phyloP scores from a whole-genome alignment of 2,113 vertebrate genomes.

The Raja brachyura region DNA sequence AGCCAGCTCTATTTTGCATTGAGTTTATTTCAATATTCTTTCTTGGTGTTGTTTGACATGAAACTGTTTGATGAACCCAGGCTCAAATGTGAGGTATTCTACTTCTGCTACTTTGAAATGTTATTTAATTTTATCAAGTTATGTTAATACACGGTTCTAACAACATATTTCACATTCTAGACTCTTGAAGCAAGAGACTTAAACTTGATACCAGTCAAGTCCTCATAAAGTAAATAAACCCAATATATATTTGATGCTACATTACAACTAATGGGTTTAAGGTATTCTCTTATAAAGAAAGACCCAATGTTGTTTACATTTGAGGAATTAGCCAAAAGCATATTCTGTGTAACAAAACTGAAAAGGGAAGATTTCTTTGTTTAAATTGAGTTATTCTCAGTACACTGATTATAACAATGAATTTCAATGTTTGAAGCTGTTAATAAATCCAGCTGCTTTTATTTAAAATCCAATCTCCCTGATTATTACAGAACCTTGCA shows the following conservation, averaged over 20 bases:
- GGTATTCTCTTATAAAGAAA: slow-evolving; percentile 14
- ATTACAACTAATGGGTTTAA: slow-evolving; percentile 7
- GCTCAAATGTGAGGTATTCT: slow-evolving; percentile 34
- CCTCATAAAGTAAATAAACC: slow-evolving; percentile 9
- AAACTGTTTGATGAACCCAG: slow-evolving; percentile 14
- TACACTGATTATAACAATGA: background rate
- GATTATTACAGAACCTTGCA: background rate
- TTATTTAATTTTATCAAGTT: slow-evolving; percentile 23
- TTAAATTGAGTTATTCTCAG: background rate
- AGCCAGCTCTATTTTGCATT: background rate
- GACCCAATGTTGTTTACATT: slow-evolving; percentile 24
- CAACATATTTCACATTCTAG: slow-evolving; percentile 35
- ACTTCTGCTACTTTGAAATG: slow-evolving; percentile 31
- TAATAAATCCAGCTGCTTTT: background rate
- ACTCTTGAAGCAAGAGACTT: background rate
- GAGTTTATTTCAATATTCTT: background rate
- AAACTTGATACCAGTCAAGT: slow-evolving; percentile 36
- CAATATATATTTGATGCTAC: background rate
- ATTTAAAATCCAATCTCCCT: background rate
- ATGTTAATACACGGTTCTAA: slow-evolving; percentile 31
- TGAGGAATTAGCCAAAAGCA: slow-evolving; percentile 16
- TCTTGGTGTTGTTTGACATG: background rate
- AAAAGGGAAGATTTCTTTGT: background rate
- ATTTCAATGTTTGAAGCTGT: background rate
- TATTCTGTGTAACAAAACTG: slow-evolving; percentile 12